Base-by-base conservation (phyloP, 2,113 vertebrate genomes). In the Dipodomys stephensi region DNA sequence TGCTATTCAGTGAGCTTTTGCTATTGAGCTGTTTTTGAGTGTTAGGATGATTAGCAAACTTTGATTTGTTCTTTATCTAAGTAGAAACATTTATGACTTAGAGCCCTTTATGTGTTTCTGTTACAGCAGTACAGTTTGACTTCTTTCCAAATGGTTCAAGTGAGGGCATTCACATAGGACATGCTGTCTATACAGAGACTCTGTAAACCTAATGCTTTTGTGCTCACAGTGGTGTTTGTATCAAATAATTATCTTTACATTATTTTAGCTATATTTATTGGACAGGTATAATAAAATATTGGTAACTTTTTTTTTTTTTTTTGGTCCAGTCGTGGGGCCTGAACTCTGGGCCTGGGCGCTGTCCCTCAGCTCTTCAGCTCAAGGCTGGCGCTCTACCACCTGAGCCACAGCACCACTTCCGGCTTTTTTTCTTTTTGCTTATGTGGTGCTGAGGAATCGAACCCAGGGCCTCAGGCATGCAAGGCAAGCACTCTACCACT, bases 231-330 rank as follows among this genome's bases (percentile, higher is more conserved):
- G 64, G 11, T 80, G 49, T 87, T 85, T 93, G 62, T 16, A 32
- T 39, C 65, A 83, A 64, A 46, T 88, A 77, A 92, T 92, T 90
- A 64, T 49, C 18, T 25, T 20, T 78, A 46, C 7, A 19, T 94
- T 89, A 91, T 82, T 92, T 82, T 82, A 80, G 91, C 6, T 86
- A 23, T 94, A 69, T 74, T 88, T 93, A n/a, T 83, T 90, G 27
- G 25, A 19, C 32, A 83, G 27, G 22, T 83, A 4, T 27, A 46
- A 9, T 93, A 39, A 87, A 78, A 39, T 92, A 67, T 68, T n/a
- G 44, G 6, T 86, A 27, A 62, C 77, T 68, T 72, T 74, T 83
- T n/a, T n/a, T n/a, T n/a, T n/a, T n/a, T n/a, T n/a, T n/a, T n/a
- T n/a, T n/a, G n/a, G n/a, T n/a, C n/a, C n/a, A n/a, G n/a, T n/a